Evolutionary conservation across 2,888 invertebrate genomes (phyloP).

Genomic region (Ennomos erosarius): DNA sequence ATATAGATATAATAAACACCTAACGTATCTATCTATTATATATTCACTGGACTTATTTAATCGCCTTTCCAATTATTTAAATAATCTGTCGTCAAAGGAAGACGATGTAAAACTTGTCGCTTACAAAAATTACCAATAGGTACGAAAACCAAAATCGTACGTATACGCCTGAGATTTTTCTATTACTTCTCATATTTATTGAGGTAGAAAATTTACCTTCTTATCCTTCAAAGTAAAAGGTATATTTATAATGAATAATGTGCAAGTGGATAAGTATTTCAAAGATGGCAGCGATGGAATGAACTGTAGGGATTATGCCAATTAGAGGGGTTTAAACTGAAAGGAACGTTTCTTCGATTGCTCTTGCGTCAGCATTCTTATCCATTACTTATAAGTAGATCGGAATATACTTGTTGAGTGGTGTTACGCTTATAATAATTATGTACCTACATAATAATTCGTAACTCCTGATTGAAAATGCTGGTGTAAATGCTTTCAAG

Average conservation of each 20-base stretch:
- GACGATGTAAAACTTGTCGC: not conserved
- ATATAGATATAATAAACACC: too few species aligned
- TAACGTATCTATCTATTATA: too few species aligned
- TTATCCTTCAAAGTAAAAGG: constrained; percentile 29
- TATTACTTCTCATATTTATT: not conserved
- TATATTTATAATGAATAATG: constrained; percentile 46
- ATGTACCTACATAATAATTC: not conserved
- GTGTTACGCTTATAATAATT: constrained; percentile 1
- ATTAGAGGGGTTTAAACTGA: constrained; percentile 71
- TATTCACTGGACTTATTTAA: too few species aligned
- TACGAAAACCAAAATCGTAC: too few species aligned
- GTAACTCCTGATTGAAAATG: too few species aligned
- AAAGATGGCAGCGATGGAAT: constrained; percentile 46
- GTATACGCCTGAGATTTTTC: not conserved
- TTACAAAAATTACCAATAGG: too few species aligned
- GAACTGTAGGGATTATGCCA: constrained; percentile 69
- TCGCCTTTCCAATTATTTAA: too few species aligned
- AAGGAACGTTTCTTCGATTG: constrained; percentile 64
- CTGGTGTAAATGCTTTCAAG: too few species aligned
- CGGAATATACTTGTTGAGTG: not conserved
- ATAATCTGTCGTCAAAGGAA: not conserved
- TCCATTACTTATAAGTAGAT: constrained; percentile 35
- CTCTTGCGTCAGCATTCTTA: constrained; percentile 45
- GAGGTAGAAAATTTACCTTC: constrained; percentile 11
- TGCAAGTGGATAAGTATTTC: constrained; percentile 53